phyloP scores from a whole-genome alignment of 2,797 vertebrate species.

The Cyprinella venusta region DNA sequence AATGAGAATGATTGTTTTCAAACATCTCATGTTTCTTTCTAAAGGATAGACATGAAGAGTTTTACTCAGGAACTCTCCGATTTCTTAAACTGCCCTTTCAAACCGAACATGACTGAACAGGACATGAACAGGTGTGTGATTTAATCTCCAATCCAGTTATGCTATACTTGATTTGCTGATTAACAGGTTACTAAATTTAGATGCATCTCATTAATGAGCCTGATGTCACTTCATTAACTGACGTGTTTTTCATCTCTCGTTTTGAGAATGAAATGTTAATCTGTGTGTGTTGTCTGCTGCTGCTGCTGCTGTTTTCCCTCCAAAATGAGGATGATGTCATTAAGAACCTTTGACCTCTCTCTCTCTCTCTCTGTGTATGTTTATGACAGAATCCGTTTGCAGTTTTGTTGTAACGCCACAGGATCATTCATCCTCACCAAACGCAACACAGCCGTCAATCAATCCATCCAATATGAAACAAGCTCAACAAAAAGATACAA shows the following conservation, averaged over 20 bases:
- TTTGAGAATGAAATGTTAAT: too few relatives aligned
- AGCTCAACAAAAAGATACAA: not conserved
- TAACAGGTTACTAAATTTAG: not conserved
- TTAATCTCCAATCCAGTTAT: not conserved
- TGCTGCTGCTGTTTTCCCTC: too few relatives aligned
- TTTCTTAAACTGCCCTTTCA: not conserved
- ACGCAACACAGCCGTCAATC: not conserved
- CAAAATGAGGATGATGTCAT: too few relatives aligned
- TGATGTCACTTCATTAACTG: too few relatives aligned
- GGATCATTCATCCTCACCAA: constrained; percentile 8
- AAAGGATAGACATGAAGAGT: not conserved
- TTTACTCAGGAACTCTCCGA: not conserved
- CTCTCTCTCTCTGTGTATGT: not conserved
- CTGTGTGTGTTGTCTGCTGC: too few relatives aligned
- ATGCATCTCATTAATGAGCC: too few relatives aligned
- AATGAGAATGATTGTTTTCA: too few relatives aligned
- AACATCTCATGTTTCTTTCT: not conserved
- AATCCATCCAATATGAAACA: not conserved
- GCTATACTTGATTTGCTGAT: not conserved
- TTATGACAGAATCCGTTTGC: not conserved
- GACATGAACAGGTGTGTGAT: constrained; percentile 2
- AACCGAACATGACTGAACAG: not conserved
- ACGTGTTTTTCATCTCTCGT: too few relatives aligned
- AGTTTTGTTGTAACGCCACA: constrained; percentile 10
- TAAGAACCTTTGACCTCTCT: not conserved